A percentile compares a stretch with the other conserved stretches of the same genome.
Evolutionary conservation across 2,797 vertebrate species (phyloP).

Genomic region (Garrulus glandarius): DNA sequence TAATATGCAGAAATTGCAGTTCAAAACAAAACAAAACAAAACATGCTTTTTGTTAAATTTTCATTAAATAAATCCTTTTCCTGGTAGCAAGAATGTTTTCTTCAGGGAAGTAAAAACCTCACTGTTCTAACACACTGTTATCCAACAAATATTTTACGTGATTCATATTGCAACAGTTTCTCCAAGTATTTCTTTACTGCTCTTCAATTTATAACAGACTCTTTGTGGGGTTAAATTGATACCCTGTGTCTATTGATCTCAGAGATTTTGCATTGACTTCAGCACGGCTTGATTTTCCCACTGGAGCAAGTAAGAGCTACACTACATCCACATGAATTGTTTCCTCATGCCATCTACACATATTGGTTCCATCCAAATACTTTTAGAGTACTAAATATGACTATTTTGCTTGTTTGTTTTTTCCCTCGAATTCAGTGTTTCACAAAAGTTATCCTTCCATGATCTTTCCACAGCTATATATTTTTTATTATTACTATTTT

Average conservation of each 20-base stretch:
- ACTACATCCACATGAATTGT: neutral
- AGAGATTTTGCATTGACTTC: neutral
- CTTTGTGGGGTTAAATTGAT: neutral
- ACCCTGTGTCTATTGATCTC: neutral
- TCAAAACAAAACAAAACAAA: neutral
- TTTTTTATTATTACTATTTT: neutral
- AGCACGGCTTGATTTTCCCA: neutral
- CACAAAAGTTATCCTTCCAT: neutral
- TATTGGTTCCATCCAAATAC: neutral
- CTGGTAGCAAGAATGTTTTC: neutral
- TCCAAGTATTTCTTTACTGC: neutral
- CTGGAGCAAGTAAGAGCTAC: neutral
- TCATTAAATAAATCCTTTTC: neutral
- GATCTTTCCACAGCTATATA: neutral
- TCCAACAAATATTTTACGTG: neutral
- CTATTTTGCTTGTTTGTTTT: neutral
- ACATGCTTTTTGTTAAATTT: neutral
- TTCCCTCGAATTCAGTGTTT: neutral
- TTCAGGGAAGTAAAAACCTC: neutral
- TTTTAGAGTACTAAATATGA: neutral
- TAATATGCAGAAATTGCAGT: neutral
- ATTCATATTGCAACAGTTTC: neutral
- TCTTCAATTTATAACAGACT: neutral
- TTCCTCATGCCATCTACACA: neutral
- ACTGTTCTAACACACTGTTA: neutral